phyloP scores from a whole-genome alignment of 2,888 invertebrate genomes.

The Oegoconia quadripuncta region DNA sequence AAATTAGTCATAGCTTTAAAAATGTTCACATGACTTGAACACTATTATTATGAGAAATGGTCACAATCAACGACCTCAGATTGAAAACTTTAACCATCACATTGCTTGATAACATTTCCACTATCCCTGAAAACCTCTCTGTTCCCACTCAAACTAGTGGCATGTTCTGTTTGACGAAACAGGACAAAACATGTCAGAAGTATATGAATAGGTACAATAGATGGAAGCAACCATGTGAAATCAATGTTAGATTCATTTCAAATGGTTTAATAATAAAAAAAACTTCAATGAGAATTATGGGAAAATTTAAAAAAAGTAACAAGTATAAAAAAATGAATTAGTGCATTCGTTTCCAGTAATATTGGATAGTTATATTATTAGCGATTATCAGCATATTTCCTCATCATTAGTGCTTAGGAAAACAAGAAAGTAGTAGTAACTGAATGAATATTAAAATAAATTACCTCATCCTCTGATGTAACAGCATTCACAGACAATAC shows the following conservation, averaged over 20 bases:
- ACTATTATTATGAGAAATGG: no score
- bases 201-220: constrained; percentile 13
- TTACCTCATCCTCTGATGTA: constrained; percentile 36
- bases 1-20: not conserved
- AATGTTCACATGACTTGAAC: not conserved
- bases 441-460: not conserved
- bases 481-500: constrained; percentile 24
- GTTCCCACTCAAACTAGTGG: constrained; percentile 23
- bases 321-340: constrained; percentile 7
- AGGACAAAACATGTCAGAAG: constrained; percentile 32
- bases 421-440: no score
- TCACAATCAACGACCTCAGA: constrained; percentile 58
- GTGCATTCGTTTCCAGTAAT: constrained; percentile 23
- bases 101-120: constrained; percentile 43
- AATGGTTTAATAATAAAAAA: constrained; percentile 18
- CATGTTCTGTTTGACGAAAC: constrained; percentile 21
- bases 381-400: constrained; percentile 44
- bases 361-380: constrained; percentile 37
- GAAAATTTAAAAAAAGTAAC: not conserved
- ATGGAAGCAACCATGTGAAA: constrained; percentile 25
- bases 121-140: constrained; percentile 29
- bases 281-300: constrained; percentile 7
- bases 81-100: constrained; percentile 77
- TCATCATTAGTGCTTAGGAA: constrained; percentile 47
- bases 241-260: constrained; percentile 24